phyloP scores from a whole-genome alignment of 1,140 invertebrate species.

The Protaetia brevitarsis region DNA sequence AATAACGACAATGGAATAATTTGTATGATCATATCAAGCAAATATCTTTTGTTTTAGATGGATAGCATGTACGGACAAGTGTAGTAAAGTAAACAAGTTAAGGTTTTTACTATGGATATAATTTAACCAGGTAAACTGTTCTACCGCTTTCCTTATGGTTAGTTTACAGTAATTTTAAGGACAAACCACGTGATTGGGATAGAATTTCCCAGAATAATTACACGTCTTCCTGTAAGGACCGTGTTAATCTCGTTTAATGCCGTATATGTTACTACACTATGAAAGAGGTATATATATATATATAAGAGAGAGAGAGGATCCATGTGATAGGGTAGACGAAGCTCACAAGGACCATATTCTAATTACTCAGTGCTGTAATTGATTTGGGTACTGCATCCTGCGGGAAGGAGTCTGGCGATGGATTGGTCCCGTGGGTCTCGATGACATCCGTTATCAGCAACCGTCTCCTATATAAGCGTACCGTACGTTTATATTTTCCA shows the following conservation, averaged over 20 bases:
- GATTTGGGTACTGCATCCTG: slow-evolving; percentile 27
- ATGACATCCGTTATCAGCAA: slow-evolving; percentile 20
- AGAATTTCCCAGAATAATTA: slow-evolving; percentile 7
- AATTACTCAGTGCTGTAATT: slow-evolving; percentile 29
- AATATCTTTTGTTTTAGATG: too few species aligned
- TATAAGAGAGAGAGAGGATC: neutral
- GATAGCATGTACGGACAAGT: too few species aligned
- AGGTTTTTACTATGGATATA: too few species aligned
- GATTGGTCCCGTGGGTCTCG: slow-evolving; percentile 26
- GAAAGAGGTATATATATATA: neutral
- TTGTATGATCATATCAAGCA: too few species aligned
- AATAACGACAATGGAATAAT: too few species aligned
- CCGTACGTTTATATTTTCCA: neutral
- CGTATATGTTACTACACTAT: neutral
- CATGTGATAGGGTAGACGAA: neutral
- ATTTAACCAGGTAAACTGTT: neutral
- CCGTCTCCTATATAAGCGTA: slow-evolving; percentile 9
- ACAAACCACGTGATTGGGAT: neutral
- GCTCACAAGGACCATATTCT: slow-evolving; percentile 25
- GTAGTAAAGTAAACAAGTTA: too few species aligned
- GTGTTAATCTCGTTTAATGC: neutral
- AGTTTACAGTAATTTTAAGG: neutral
- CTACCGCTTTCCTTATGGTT: neutral
- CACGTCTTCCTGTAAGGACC: neutral
- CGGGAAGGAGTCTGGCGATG: slow-evolving; percentile 22